phyloP scores from a whole-genome alignment of 2,113 vertebrate species.

The Myotis lucifugus region DNA sequence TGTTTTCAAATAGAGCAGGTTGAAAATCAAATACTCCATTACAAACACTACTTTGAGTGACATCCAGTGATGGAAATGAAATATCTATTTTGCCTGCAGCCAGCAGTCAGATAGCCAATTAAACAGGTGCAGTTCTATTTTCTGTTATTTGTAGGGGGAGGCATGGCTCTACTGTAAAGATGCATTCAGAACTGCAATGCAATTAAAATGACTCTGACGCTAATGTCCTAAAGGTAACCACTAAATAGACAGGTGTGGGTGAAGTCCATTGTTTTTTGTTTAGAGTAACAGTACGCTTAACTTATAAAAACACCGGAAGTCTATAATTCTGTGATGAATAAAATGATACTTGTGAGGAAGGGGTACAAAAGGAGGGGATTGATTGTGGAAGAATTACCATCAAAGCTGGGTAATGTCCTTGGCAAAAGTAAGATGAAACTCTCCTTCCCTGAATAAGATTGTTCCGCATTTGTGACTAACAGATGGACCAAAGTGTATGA shows the following conservation, averaged over 20 bases:
- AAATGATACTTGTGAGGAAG: conserved; percentile 31
- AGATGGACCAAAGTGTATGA: neutral
- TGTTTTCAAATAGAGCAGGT: conserved; percentile 12
- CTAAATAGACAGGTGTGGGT: neutral
- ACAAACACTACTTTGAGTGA: neutral
- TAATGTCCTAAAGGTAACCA: neutral
- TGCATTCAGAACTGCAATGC: neutral
- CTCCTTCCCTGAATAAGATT: neutral
- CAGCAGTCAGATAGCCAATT: neutral
- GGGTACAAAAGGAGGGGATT: neutral
- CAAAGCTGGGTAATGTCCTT: neutral
- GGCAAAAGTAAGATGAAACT: conserved; percentile 24
- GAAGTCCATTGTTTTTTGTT: neutral
- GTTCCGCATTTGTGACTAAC: neutral
- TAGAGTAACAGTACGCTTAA: neutral
- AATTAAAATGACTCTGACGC: conserved; percentile 36
- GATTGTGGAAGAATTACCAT: neutral
- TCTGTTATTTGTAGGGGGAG: conserved; percentile 9
- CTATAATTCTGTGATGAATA: conserved; percentile 33
- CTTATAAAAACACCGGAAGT: neutral
- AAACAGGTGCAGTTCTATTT: conserved; percentile 19
- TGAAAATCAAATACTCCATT: neutral
- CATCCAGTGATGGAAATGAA: neutral
- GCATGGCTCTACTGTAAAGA: neutral
- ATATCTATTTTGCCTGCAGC: neutral